phyloP scores from a whole-genome alignment of 2,113 vertebrate genomes.

The Leptosomus discolor region DNA sequence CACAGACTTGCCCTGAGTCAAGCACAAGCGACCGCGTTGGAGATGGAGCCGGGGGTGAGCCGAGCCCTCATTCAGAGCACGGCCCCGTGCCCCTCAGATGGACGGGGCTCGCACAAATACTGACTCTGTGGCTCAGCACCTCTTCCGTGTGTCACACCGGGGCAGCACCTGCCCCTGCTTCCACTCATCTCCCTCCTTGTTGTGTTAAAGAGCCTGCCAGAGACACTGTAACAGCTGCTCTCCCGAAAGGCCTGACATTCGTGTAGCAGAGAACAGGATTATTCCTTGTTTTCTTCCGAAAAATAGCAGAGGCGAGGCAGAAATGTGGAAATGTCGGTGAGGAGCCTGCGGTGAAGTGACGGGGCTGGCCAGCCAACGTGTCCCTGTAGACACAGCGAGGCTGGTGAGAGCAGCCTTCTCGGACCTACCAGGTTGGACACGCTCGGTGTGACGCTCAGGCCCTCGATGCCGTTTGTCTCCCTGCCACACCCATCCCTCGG shows the following conservation, averaged over 20 bases:
- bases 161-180: background rate
- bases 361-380: background rate
- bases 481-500: background rate
- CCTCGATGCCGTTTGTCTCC: accelerated
- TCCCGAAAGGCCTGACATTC: background rate
- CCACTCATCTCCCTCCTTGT: background rate
- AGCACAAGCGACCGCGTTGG: accelerated
- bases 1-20: accelerated
- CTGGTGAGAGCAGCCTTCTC: background rate
- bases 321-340: background rate
- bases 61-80: background rate
- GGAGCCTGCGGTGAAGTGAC: background rate
- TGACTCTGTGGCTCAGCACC: background rate
- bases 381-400: background rate
- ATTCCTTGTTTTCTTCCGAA: background rate
- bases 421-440: background rate
- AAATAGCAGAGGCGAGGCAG: background rate
- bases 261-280: background rate
- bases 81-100: background rate
- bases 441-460: background rate
- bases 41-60: background rate
- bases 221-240: background rate
- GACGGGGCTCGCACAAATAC: background rate
- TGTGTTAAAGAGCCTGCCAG: background rate
- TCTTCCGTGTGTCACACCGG: background rate